Evolutionary conservation across 2,888 invertebrate species (phyloP).

Genomic region (Gryllus longicercus): DNA sequence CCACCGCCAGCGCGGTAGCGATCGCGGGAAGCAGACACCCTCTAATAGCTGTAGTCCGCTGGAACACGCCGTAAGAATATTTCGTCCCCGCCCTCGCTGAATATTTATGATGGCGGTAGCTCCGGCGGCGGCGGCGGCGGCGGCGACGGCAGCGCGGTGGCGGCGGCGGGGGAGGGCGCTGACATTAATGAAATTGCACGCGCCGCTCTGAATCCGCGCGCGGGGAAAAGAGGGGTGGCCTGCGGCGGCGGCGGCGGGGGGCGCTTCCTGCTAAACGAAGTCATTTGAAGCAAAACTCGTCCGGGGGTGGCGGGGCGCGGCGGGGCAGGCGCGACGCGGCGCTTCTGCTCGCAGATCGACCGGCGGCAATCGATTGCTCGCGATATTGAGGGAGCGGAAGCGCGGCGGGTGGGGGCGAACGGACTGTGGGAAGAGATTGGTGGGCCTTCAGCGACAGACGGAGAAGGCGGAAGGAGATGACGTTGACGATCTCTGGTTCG

Average conservation of each 20-base stretch:
- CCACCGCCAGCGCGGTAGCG: background rate
- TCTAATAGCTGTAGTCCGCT: constrained; percentile 17
- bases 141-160: background rate
- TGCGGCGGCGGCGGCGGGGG: background rate
- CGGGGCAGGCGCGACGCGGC: background rate
- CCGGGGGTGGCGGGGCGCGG: background rate
- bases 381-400: too few species aligned
- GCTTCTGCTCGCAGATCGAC: background rate
- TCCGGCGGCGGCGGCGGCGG: too few species aligned
- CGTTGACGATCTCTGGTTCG: background rate
- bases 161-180: background rate
- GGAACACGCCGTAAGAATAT: constrained; percentile 17
- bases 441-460: background rate
- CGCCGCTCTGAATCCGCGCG: background rate
- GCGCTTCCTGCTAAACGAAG: background rate
- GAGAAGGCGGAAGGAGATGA: background rate
- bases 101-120: constrained; percentile 3
- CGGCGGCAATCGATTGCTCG: background rate
- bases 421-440: too few species aligned
- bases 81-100: constrained; percentile 8
- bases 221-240: background rate
- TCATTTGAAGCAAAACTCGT: background rate
- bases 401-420: too few species aligned
- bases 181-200: constrained; percentile 17
- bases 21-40: background rate